Base-by-base conservation (phyloP, 1,140 invertebrate genomes). In the Papilio machaon region DNA sequence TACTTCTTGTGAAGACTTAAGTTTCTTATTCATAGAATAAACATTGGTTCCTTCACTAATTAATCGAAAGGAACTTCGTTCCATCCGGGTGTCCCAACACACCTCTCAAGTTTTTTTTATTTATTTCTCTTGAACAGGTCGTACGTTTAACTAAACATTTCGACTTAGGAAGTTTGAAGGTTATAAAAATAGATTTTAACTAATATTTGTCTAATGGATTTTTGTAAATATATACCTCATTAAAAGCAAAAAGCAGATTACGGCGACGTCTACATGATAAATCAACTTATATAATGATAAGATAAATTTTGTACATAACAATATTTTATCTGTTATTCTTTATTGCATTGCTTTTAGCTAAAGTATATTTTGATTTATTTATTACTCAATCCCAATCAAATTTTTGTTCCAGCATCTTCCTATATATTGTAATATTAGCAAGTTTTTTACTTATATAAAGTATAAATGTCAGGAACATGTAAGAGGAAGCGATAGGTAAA, bases 401-500 rank as follows among this genome's bases (percentile, higher is more conserved):
- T n/a, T n/a, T n/a, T n/a, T n/a, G n/a, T n/a, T n/a, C n/a, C n/a
- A n/a, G n/a, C n/a, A n/a, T n/a, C n/a, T n/a, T n/a, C n/a, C n/a
- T n/a, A n/a, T n/a, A n/a, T n/a, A n/a, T n/a, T n/a, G 6, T 38
- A 38, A 38, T 3, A 38, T 38, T 38, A 38, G 38, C 38, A 19
- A 67, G 2, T 7, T 67, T 19, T 30, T 35, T 6, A 13, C 13
- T 30, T 30, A 67, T 17, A 67, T 7, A 30, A 67, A 13, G 30
- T 79, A 79, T n/a, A 52, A 19, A 10, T 30, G 17, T 80, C 19
- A 30, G n/a, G 38, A 60, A 64, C 60, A 74, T 77, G 64, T 78
- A 82, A 77, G 82, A 83, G 89, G 89, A 91, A 91, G 87, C 84
- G 60, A 82, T 30, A 52, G 64, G 87, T 85, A 84, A 89, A 85